A percentile compares a stretch with the other conserved stretches of the same genome.
phyloP scores from a whole-genome alignment of 2,797 vertebrate genomes.

The Xiphophorus birchmanni region DNA sequence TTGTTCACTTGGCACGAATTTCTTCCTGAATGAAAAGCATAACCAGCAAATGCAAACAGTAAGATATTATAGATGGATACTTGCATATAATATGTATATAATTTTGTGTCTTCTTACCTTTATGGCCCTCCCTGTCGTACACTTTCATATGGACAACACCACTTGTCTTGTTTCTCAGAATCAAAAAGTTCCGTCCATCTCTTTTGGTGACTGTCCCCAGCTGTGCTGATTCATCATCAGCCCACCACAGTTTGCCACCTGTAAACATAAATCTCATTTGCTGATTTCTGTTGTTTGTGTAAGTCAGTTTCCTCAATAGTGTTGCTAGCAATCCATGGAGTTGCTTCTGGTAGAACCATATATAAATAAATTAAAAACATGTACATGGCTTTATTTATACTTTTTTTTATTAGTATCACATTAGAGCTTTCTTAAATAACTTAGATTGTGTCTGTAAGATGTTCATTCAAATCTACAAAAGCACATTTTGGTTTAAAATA shows the following conservation, averaged over 20 bases:
- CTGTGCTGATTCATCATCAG: slow-evolving; percentile 92
- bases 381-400: not conserved
- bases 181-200: slow-evolving; percentile 87
- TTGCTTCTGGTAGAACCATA: not conserved
- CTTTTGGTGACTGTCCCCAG: slow-evolving; percentile 93
- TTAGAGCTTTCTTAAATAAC: not conserved
- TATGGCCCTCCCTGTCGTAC: slow-evolving; percentile 93
- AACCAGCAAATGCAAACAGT: slow-evolving; percentile 14
- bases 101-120: slow-evolving; percentile 80
- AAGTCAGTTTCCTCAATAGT: not conserved
- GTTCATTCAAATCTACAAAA: not conserved
- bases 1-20: slow-evolving; percentile 95
- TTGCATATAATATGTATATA: not conserved
- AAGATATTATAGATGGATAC: not conserved
- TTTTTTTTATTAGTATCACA: not conserved
- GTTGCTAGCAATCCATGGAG: not conserved
- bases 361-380: not conserved
- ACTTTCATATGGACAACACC: slow-evolving; percentile 97
- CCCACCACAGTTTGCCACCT: slow-evolving; percentile 98
- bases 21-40: slow-evolving; percentile 82
- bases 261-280: slow-evolving; percentile 37
- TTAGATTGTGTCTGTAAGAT: not conserved
- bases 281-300: too few relatives aligned
- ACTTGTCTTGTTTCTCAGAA: slow-evolving; percentile 92
- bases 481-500: slow-evolving; percentile 11